Evolutionary conservation across 2,113 vertebrate genomes (phyloP), one percentile per base, ranked within the genome.

Genomic region (Tragelaphus strepsiceros): DNA sequence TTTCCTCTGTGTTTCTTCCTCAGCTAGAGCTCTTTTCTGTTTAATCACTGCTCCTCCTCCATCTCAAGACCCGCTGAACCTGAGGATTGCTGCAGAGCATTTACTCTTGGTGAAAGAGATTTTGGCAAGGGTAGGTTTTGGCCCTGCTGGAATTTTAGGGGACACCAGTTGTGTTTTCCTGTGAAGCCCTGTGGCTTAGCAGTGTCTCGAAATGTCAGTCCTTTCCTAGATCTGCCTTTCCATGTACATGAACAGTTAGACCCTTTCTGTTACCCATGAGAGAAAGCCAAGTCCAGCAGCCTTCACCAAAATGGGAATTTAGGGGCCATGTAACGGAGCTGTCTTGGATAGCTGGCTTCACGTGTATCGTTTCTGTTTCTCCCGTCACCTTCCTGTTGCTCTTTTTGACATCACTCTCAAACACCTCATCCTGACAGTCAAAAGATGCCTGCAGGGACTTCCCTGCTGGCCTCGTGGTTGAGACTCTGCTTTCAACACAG

Each of bases 401-500:
- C 58, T 26, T 94, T 67, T 64, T 59, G 84, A 35, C 62, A 30
- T 16, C 17, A 22, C 13, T 64, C 30, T 67, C 64, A 22, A 32
- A 26, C 15, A 4, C 3, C 1, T 2, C 7, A 24, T 9, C 59
- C 22, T n/a, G 6, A 12, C 1, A 6, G 62, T 64, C 21, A 71
- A 28, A 88, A 35, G 43, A 26, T 13, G 21, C 17, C 58, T 53
- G 1, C 61, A 62, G 61, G 61, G 28, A 30, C 61, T 30, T 62
- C 61, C 26, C 61, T 15, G 5, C 30, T 30, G 26, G 28, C 58
- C 24, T 10, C 2, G 4, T 58, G 56, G 58, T 59, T 59, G 58
- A 59, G 58, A 59, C 1, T 5, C 58, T 59, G 58, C 24, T 62
- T 30, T 14, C 28, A 62, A 6, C 28, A 4, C 59, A 62, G 28